phyloP scores from a whole-genome alignment of 2,797 vertebrate species.

The Gymnoscopelus braueri region DNA sequence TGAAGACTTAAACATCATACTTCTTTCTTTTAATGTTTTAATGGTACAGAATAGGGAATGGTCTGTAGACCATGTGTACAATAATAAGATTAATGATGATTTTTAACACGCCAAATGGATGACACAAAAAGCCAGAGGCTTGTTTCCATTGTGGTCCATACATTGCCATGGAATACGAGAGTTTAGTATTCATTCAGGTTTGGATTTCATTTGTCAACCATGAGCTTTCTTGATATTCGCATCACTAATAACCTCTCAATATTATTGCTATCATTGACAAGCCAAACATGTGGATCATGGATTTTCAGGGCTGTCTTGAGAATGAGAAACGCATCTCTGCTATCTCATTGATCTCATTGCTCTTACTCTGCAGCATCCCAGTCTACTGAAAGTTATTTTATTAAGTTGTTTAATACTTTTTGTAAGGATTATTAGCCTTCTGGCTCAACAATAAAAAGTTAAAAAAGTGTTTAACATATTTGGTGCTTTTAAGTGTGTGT shows the following conservation, averaged over 20 bases:
- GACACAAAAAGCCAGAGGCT: too few relatives aligned
- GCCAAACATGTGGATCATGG: slow-evolving; percentile 4
- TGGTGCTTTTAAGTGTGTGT: slow-evolving; percentile 16
- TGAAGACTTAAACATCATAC: neutral
- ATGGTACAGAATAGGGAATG: neutral
- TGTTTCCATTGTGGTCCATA: too few relatives aligned
- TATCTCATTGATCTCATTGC: slow-evolving; percentile 16
- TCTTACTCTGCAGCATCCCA: neutral
- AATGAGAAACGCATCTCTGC: slow-evolving; percentile 37
- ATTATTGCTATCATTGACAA: neutral
- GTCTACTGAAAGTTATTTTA: too few relatives aligned
- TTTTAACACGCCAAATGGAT: too few relatives aligned
- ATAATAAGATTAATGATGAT: neutral
- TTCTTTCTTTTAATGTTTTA: slow-evolving; percentile 3
- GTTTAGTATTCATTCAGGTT: neutral
- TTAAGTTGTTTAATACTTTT: too few relatives aligned
- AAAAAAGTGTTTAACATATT: slow-evolving; percentile 31
- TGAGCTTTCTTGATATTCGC: neutral
- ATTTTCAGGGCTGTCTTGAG: slow-evolving; percentile 19
- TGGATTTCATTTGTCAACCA: neutral
- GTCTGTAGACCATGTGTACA: neutral
- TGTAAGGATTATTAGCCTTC: slow-evolving; percentile 32
- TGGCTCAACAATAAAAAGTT: slow-evolving; percentile 54
- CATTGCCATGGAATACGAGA: neutral
- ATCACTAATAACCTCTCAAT: neutral